phyloP scores from a whole-genome alignment of 2,113 vertebrate genomes.

The Planiliza haematocheilus region DNA sequence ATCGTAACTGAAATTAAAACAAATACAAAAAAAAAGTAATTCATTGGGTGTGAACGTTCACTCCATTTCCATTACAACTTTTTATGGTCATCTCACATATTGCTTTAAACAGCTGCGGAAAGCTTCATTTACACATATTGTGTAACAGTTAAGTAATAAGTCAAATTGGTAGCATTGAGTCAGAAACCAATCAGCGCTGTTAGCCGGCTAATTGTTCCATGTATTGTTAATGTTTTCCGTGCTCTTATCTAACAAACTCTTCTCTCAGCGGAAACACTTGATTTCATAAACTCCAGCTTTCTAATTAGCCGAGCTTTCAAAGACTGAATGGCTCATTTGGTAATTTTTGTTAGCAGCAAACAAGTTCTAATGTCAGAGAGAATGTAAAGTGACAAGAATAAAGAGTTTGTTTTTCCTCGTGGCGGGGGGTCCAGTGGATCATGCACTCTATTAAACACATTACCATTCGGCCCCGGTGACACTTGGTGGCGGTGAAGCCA shows the following conservation, averaged over 20 bases:
- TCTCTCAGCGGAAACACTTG: conserved; percentile 28
- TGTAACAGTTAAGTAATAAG: conserved; percentile 13
- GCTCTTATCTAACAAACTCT: conserved; percentile 32
- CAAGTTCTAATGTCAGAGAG: conserved; percentile 56
- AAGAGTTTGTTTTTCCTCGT: conserved; percentile 48
- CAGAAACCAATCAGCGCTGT: conserved; percentile 7
- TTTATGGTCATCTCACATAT: background rate
- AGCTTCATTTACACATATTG: background rate
- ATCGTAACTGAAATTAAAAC: too few relatives aligned
- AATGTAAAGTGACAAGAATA: conserved; percentile 62
- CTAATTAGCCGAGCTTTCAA: conserved; percentile 62
- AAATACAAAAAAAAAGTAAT: background rate
- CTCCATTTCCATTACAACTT: background rate
- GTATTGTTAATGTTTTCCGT: conserved; percentile 9
- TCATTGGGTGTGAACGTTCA: background rate
- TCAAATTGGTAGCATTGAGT: background rate
- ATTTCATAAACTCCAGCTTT: conserved; percentile 44
- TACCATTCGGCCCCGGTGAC: conserved; percentile 35
- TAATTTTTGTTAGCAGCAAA: conserved; percentile 53
- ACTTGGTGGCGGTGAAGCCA: conserved; percentile 23
- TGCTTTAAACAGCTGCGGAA: background rate
- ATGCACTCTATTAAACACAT: conserved; percentile 53
- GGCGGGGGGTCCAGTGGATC: conserved; percentile 45
- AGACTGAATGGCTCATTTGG: conserved; percentile 56
- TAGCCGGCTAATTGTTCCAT: conserved; percentile 24